These are phyloP conservation scores for Littorina saxatilis DNA, from an alignment of 1,140 invertebrate species.

Conservation along the genomic window DNA sequence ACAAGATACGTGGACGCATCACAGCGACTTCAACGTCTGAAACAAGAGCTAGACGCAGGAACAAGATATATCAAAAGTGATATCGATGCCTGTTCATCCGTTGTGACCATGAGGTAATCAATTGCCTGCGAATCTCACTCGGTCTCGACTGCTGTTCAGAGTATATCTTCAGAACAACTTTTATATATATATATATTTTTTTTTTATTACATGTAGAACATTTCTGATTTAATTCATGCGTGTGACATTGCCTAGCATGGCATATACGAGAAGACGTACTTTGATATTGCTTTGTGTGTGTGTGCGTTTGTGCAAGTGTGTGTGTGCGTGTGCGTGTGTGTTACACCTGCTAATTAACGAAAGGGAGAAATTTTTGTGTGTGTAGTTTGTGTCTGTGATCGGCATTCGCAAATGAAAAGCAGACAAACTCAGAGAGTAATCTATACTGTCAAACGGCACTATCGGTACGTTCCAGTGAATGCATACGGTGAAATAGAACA, in stretches of 20 bases:
- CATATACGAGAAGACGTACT: too few species aligned
- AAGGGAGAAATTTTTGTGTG: not conserved
- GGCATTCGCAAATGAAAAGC: too few species aligned
- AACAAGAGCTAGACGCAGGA: too few species aligned
- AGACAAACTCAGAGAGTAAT: too few species aligned
- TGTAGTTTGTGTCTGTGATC: conserved; percentile 6
- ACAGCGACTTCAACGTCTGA: too few species aligned
- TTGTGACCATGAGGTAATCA: not conserved
- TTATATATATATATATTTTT: not conserved
- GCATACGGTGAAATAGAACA: not conserved
- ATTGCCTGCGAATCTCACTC: too few species aligned
- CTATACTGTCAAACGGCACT: too few species aligned
- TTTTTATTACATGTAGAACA: not conserved
- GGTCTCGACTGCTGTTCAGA: not conserved
- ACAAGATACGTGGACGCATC: too few species aligned
- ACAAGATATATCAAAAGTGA: too few species aligned
- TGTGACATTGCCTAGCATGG: too few species aligned
- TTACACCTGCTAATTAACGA: not conserved
- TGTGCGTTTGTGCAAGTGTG: not conserved
- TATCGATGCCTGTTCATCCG: too few species aligned
- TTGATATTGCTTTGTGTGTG: not conserved
- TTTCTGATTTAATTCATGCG: not conserved
- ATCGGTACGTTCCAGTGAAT: not conserved
- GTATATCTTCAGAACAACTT: too few species aligned
- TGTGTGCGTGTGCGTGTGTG: conserved; percentile 14